Evolutionary conservation across 2,113 vertebrate genomes (phyloP), one percentile per base, ranked within the genome.

Genomic region (Aspidoscelis tigris): DNA sequence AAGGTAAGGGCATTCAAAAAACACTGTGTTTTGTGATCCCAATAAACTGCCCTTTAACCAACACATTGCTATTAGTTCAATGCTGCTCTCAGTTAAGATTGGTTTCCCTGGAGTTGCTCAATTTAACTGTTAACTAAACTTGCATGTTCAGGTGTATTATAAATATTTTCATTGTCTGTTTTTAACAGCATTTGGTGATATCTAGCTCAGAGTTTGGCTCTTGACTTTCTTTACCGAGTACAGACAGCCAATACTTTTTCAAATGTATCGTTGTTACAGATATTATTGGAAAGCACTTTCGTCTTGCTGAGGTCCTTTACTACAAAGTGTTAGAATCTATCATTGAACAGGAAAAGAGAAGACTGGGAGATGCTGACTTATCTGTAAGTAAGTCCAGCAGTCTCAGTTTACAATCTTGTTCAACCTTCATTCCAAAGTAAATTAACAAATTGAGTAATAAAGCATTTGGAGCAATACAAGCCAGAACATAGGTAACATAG

Each of bases 321-420:
- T 99, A 98, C 94, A 97, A 98, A 92, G 97, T 97, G 18, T 88
- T 99, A 91, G 98, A 99, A 93, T 96, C 96, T 20, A 91, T 99
- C 91, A 94, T 98, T 72, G 97, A 98, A 83, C 95, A 98, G 64
- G 98, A 99, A 91, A 97, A 96, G 93, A 98, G 89, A 93, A 96
- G 97, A 33, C 94, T 99, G 82, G 98, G 98, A 87, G 96, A 97
- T 3, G 85, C 90, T 0, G 98, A 99, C 88, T 95, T 99, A 87
- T 98, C 98, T 78, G 98, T 99, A 95, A 98, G 97, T 95, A 88
- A 89, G 89, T 80, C 58, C 86, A 58, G 11, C 7, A 6, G 39
- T 61, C 24, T 78, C 58, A 2, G 53, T 64, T 70, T 11, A 64
- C 66, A 12, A 66, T 73, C 26, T 76, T 21, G 18, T 1, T 70